Base-by-base conservation (phyloP, 2,113 vertebrate genomes). In the Platycercus adscitus region DNA sequence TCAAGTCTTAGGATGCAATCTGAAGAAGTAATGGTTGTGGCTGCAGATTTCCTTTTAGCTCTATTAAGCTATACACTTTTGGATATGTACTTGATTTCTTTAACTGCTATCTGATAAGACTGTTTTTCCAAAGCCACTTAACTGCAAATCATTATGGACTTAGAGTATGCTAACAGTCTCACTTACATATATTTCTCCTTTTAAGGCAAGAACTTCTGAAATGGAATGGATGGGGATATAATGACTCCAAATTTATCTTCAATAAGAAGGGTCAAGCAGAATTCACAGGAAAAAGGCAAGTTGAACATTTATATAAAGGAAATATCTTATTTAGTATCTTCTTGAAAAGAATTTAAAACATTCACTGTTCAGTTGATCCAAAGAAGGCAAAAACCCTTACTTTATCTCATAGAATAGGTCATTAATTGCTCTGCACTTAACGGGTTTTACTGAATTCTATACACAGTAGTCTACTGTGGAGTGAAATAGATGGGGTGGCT, bases 151-250 rank as follows among this genome's bases (percentile, higher is more conserved):
- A 33, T 52, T 91, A 85, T 31, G 26, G 23, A 29, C 26, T 55
- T 71, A 18, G 20, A 41, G 1, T 83, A 39, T 91, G 49, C 60
- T 92, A 83, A 56, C 19, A 17, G 52, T 94, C 17, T 95, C 39
- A 66, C 73, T 85, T 77, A 49, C 0, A 0, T 71, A 2, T 73
- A 37, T 95, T 58, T 95, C 17, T 91, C 64, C 20, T 43, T 93
- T 86, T 63, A 96, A 99, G 99, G 97, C 99, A 99, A 98, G 99
- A 99, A 97, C 92, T 99, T 91, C 98, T 99, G 98, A 99, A 99
- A 92, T 99, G 99, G 99, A 99, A 99, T 87, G 99, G 99, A 89
- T 99, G 99, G 99, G 99, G 99, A 81, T 99, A 99, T 97, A 99
- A 98, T 90, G 99, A 99, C 88, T 99, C 99, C 72, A 99, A 97